phyloP scores from a whole-genome alignment of 2,113 vertebrate genomes.

The Mesoclemmys tuberculata region DNA sequence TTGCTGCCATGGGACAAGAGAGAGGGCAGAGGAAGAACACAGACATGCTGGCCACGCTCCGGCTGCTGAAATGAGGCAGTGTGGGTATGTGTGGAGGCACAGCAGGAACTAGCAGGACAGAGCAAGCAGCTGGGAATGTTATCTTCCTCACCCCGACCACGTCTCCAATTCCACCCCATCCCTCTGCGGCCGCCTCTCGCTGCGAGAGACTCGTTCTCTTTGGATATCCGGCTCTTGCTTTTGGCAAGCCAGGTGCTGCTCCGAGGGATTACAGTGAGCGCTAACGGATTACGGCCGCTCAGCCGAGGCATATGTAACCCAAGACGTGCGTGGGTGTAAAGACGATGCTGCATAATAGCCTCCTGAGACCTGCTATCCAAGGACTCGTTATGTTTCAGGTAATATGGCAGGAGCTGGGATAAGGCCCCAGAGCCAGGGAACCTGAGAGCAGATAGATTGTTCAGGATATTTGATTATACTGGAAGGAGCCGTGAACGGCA shows the following conservation, averaged over 20 bases:
- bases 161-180: rapidly evolving
- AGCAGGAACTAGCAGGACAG: not conserved
- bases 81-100: rapidly evolving
- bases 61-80: rapidly evolving
- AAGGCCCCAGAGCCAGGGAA: not conserved
- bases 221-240: rapidly evolving
- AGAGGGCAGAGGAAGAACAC: not conserved
- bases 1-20: not conserved
- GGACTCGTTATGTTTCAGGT: not conserved
- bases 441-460: not conserved
- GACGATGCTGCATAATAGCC: not conserved
- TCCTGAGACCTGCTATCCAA: not conserved
- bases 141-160: not conserved
- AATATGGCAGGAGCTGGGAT: not conserved
- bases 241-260: too few relatives aligned
- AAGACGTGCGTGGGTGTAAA: not conserved
- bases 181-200: rapidly evolving
- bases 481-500: not conserved
- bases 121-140: not conserved
- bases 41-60: not conserved
- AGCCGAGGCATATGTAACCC: not conserved
- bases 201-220: rapidly evolving
- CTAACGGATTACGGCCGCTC: not conserved
- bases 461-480: not conserved
- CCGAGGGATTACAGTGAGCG: not conserved